Percentiles rank a stretch among this genome's conserved stretches.
phyloP scores from a whole-genome alignment of 2,888 invertebrate species.

The Ypsolopha sequella region DNA sequence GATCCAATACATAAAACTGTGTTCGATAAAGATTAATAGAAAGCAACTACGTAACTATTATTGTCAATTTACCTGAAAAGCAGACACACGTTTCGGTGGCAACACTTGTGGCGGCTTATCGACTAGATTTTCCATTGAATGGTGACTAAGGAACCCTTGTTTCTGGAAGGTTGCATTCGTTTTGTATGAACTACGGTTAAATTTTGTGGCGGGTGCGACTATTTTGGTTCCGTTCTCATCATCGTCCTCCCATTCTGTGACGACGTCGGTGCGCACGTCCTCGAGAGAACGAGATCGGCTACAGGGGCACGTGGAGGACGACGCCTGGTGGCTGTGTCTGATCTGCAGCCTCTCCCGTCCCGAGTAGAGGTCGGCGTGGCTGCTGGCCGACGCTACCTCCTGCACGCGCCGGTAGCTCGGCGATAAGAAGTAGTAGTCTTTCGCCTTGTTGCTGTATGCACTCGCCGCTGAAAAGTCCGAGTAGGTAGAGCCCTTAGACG shows the following conservation, averaged over 20 bases:
- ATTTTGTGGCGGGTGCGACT: conserved; percentile 60
- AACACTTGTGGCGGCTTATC: conserved; percentile 64
- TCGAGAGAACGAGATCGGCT: conserved; percentile 79
- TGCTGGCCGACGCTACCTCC: conserved; percentile 67
- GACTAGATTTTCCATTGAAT: conserved; percentile 80
- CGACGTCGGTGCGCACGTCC: conserved; percentile 76
- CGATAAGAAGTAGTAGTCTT: conserved; percentile 74
- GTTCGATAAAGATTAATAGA: too few species aligned
- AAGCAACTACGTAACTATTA: too few species aligned
- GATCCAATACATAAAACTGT: too few species aligned
- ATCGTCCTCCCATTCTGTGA: conserved; percentile 74
- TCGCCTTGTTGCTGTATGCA: conserved; percentile 56
- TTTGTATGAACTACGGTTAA: conserved; percentile 52
- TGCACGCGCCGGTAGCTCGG: conserved; percentile 77
- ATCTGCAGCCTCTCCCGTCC: conserved; percentile 31
- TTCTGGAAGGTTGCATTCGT: conserved; percentile 46
- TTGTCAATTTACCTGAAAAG: conserved; percentile 58
- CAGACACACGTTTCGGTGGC: conserved; percentile 64
- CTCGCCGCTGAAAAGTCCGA: conserved; percentile 65
- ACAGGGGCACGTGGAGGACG: conserved; percentile 70
- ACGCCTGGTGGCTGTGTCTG: conserved; percentile 8
- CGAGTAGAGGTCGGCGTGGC: conserved; percentile 41
- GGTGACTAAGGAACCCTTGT: conserved; percentile 66
- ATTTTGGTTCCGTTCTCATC: conserved; percentile 75
- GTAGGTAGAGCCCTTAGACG: conserved; percentile 58